Percentiles rank a stretch among this genome's conserved stretches.
These are phyloP conservation scores for Hirundichthys speculiger DNA, from an alignment of 2,113 vertebrate species.

Conservation along the genomic window DNA sequence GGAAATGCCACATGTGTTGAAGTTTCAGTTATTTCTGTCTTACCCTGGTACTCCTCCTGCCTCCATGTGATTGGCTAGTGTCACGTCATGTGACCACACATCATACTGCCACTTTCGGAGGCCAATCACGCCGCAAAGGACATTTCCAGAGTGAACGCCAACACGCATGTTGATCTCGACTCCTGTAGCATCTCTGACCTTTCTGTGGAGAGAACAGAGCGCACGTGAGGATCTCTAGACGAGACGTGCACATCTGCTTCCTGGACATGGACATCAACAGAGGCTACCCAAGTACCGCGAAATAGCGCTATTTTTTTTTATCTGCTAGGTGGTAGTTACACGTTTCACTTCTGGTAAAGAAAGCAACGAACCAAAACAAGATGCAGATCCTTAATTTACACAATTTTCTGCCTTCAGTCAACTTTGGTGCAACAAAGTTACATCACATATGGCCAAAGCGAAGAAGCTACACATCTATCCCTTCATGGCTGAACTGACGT, in stretches of 20 bases:
- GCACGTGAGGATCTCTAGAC: neutral
- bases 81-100: constrained; percentile 99
- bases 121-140: constrained; percentile 96
- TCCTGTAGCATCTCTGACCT: constrained; percentile 93
- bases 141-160: constrained; percentile 96
- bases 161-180: constrained; percentile 99
- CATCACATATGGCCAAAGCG: too few species aligned
- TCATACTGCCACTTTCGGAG: constrained; percentile 99
- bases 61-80: constrained; percentile 98
- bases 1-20: neutral
- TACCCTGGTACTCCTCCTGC: constrained; percentile 97
- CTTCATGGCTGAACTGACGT: too few species aligned
- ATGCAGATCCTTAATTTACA: too few species aligned
- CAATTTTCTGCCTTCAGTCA: too few species aligned
- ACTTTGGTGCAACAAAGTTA: too few species aligned
- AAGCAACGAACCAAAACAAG: too few species aligned
- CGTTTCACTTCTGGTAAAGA: too few species aligned
- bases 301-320: too few species aligned
- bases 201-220: constrained; percentile 78
- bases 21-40: constrained; percentile 45
- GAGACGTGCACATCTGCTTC: neutral
- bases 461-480: too few species aligned
- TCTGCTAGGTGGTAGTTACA: too few species aligned
- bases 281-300: too few species aligned
- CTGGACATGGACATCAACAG: neutral